Conservation (phyloP, 2,113 vertebrate genomes). For the Hucho hucho region DNA sequence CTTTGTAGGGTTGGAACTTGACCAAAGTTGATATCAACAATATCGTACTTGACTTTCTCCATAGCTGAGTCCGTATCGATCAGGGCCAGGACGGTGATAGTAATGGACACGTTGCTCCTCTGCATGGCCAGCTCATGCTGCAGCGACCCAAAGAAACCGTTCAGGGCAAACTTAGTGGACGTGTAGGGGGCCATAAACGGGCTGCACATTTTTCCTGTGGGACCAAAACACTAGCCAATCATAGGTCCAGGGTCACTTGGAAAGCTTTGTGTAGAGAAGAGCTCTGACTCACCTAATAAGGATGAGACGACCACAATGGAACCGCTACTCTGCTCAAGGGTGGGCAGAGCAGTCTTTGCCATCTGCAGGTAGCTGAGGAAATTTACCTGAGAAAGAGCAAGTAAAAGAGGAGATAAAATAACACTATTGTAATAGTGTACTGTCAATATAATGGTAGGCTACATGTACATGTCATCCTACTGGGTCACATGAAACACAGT, state of each 20-base stretch:
- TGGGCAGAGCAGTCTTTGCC: constrained; percentile 74
- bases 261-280: no score
- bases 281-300: constrained; percentile 71
- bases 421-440: no score
- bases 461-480: no score
- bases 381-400: constrained; percentile 78
- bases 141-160: constrained; percentile 82
- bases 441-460: no score
- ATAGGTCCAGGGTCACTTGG: no score
- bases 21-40: no score
- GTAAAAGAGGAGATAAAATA: neutral
- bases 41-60: constrained; percentile 75
- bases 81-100: constrained; percentile 81
- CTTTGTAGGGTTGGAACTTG: no score
- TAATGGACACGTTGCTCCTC: constrained; percentile 77
- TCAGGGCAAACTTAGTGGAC: constrained; percentile 83
- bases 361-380: constrained; percentile 85
- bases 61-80: constrained; percentile 75
- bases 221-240: neutral
- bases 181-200: constrained; percentile 78
- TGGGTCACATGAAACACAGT: neutral
- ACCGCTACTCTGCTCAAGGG: constrained; percentile 78
- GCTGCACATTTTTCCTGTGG: constrained; percentile 73
- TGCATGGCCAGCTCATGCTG: constrained; percentile 81
- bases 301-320: constrained; percentile 83